Conservation (phyloP, 1,140 invertebrate species). For the Limonius californicus region DNA sequence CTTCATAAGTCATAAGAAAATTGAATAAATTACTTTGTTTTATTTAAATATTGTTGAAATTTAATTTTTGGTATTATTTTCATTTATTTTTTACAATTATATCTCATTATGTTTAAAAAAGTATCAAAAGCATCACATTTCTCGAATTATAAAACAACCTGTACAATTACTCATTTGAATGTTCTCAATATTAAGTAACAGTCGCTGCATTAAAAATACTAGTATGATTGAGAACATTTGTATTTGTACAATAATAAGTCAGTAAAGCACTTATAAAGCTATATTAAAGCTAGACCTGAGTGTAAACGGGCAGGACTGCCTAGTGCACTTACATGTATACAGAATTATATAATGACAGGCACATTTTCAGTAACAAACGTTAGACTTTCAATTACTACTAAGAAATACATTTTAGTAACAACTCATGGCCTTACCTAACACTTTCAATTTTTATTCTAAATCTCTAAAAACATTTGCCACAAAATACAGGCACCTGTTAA, state of each 20-base stretch:
- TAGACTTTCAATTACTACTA: background rate
- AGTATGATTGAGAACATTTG: background rate
- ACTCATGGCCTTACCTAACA: background rate
- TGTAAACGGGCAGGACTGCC: background rate
- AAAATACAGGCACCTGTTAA: background rate
- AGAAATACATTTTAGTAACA: background rate
- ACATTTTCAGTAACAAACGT: conserved; percentile 5
- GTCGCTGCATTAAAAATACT: background rate
- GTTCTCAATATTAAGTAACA: background rate
- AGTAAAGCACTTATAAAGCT: conserved; percentile 5
- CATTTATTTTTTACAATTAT: background rate
- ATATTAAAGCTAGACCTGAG: conserved; percentile 3
- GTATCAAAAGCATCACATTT: background rate
- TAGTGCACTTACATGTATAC: conserved; percentile 3
- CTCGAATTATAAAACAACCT: background rate
- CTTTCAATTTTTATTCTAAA: background rate
- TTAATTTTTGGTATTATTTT: no score
- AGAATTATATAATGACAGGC: background rate
- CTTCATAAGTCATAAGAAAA: no score
- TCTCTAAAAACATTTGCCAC: background rate
- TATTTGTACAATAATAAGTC: background rate
- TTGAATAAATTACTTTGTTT: no score
- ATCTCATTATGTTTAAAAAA: background rate
- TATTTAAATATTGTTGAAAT: no score
- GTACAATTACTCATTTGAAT: no score